Evolutionary conservation across 35 echinoderm and acorn worm species (phyloP), one percentile per base, ranked within the genome.

Genomic region (Amphiura filiformis): DNA sequence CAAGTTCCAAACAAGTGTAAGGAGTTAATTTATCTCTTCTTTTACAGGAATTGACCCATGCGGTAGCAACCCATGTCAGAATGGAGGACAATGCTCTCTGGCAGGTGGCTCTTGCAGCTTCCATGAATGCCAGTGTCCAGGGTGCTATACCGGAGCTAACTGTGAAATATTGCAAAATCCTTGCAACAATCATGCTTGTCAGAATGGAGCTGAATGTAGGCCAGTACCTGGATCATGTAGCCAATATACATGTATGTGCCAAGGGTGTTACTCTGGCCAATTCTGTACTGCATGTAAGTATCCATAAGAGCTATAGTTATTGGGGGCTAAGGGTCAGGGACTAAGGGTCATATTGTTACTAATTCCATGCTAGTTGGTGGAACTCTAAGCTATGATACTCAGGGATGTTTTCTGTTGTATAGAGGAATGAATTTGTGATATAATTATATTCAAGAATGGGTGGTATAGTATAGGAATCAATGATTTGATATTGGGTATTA

Each of bases 41-140:
- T 77, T 70, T 83, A 76, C 78, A 97, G 91, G 44, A 56, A 77
- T 88, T 39, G 84, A 93, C n/a, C 95, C 95, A 37, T 97, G 95
- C 56, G 61, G 40, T 1, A 57, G 81, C 12, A 91, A 87, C 36
- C 95, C 95, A 35, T 97, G 95, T 84, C 35, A 84, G 77, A 97
- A 97, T 80, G 75, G 81, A 76, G 91, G 84, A 28, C 30, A 44
- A 0, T 93, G 95, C 39, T 11, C 37, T 18, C 39, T 42, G 13
- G 44, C 70, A 4, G 9, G 75, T 11, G 88, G 76, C 20, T 78
- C 82, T 15, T 97, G 95, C 44, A 80, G 77, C 77, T 85, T 84
- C 36, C 93, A 85, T 80, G 32, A 75, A 31, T 97, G 95, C 77
- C 41, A 78, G 32, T 97, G 93, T 32, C 31, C 75, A n/a, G 84